Evolutionary conservation across 2,888 invertebrate genomes (phyloP).

Genomic region (Phortica magna): DNA sequence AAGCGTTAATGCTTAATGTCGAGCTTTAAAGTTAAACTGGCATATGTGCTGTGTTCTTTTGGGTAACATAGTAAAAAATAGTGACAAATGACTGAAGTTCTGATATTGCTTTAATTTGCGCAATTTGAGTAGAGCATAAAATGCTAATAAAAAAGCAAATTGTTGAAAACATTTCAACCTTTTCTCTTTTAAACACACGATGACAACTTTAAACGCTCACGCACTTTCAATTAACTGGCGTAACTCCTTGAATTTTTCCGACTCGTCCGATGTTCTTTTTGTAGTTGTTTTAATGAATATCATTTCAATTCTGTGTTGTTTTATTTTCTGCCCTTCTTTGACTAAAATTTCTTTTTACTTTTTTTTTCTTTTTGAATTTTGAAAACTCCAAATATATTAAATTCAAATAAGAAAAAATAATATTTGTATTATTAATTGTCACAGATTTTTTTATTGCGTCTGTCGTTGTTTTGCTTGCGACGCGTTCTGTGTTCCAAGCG

Average conservation of each 20-base stretch:
- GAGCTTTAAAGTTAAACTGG: too few species aligned
- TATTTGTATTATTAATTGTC: conserved; percentile 15
- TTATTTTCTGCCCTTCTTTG: conserved; percentile 31
- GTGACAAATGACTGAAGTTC: too few species aligned
- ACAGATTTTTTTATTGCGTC: neutral
- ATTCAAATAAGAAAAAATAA: neutral
- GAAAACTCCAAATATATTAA: conserved; percentile 28
- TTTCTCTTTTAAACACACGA: too few species aligned
- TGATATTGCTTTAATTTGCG: too few species aligned
- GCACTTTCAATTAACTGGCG: conserved; percentile 64
- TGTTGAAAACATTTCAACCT: too few species aligned
- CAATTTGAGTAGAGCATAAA: too few species aligned
- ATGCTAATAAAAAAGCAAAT: too few species aligned
- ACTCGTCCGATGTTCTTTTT: conserved; percentile 50
- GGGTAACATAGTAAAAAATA: too few species aligned
- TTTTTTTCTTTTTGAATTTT: conserved; percentile 24
- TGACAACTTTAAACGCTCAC: neutral
- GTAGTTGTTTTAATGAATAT: conserved; percentile 53
- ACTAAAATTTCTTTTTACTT: neutral
- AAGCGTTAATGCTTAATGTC: too few species aligned
- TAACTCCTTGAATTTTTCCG: conserved; percentile 62
- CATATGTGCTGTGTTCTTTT: too few species aligned
- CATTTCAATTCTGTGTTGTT: conserved; percentile 35
- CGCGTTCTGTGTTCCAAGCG: conserved; percentile 51
- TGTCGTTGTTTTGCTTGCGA: conserved; percentile 44